phyloP scores from a whole-genome alignment of 1,140 invertebrate genomes.

The Nebria ingens region DNA sequence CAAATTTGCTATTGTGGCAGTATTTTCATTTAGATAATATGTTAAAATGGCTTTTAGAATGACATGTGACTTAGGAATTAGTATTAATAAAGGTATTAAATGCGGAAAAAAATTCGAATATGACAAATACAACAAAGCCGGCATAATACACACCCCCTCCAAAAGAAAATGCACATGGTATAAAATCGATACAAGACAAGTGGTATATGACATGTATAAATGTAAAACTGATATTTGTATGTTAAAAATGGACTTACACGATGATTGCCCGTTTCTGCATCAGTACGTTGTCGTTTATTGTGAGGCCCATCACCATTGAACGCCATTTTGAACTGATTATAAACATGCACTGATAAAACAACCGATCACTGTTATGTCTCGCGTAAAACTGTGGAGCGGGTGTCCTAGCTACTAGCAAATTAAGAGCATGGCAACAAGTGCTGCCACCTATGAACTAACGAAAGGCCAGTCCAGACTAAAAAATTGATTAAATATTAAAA shows the following conservation, averaged over 20 bases:
- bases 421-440: not conserved
- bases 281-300: constrained; percentile 37
- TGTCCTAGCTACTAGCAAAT: not conserved
- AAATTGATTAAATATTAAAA: too few species aligned
- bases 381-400: constrained; percentile 21
- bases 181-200: not conserved
- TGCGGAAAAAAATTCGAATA: too few species aligned
- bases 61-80: too few species aligned
- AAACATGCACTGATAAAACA: constrained; percentile 24
- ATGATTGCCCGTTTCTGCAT: constrained; percentile 35
- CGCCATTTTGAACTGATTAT: constrained; percentile 35
- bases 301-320: constrained; percentile 41
- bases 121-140: not conserved
- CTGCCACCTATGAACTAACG: not conserved
- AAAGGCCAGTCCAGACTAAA: too few species aligned
- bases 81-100: too few species aligned
- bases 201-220: not conserved
- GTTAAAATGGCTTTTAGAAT: too few species aligned
- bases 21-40: too few species aligned
- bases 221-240: not conserved
- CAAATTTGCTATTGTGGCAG: too few species aligned
- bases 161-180: not conserved
- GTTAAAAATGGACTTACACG: constrained; percentile 31
- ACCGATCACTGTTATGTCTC: constrained; percentile 20
- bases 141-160: not conserved